A percentile compares a stretch with the other conserved stretches of the same genome.
These are phyloP conservation scores for Sebastes cheni DNA, from an alignment of 2,797 vertebrate species.

Conservation along the genomic window DNA sequence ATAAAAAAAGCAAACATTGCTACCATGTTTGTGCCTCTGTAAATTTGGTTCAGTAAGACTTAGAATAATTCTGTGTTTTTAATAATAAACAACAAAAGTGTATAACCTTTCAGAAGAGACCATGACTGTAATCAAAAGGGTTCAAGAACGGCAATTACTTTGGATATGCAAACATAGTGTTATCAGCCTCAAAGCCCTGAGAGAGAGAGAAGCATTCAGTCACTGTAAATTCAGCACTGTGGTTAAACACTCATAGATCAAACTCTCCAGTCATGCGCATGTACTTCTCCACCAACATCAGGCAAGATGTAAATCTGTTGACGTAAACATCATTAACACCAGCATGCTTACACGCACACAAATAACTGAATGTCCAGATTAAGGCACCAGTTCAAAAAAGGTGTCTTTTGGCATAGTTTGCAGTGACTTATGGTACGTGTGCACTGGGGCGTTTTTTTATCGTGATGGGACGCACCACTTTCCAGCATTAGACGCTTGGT, in stretches of 20 bases:
- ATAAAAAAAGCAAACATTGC: background rate
- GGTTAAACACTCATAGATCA: background rate
- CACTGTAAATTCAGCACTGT: background rate
- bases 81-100: background rate
- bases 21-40: background rate
- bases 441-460: no score
- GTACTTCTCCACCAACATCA: background rate
- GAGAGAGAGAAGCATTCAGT: background rate
- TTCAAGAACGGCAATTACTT: background rate
- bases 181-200: background rate
- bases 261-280: background rate
- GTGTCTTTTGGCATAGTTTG: background rate
- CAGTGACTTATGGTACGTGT: background rate
- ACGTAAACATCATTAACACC: background rate
- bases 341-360: background rate
- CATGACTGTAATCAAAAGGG: background rate
- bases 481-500: no score
- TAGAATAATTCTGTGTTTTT: background rate
- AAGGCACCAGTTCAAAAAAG: background rate
- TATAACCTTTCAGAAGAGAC: background rate
- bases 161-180: background rate
- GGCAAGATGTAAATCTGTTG: background rate
- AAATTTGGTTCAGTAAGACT: background rate
- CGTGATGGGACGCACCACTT: fast-evolving
- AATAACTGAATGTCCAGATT: background rate